These are phyloP conservation scores for Eurytoma californica DNA, from an alignment of 2,888 invertebrate genomes.

Conservation along the genomic window DNA sequence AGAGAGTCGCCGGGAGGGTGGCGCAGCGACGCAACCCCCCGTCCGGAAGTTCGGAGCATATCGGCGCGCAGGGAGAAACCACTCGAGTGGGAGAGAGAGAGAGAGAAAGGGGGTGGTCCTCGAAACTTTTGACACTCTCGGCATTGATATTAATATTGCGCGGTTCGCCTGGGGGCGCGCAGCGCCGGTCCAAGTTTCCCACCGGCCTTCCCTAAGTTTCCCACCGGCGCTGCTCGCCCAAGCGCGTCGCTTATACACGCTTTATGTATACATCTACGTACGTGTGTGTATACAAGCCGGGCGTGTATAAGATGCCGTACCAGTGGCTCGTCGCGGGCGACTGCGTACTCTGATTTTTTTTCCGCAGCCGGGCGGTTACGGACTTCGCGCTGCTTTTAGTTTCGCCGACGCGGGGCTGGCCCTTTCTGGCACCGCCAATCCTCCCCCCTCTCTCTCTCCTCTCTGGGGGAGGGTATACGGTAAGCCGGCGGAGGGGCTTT, in stretches of 20 bases:
- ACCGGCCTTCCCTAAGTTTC: slow-evolving; percentile 26
- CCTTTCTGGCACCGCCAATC: too few species aligned
- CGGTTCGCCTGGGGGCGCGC: slow-evolving; percentile 20
- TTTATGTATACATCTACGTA: background rate
- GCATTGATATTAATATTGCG: slow-evolving; percentile 63
- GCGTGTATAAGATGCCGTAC: background rate
- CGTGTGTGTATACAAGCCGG: background rate
- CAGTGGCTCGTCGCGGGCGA: background rate
- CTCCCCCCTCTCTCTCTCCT: background rate
- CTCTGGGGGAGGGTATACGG: background rate
- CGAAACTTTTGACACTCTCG: slow-evolving; percentile 61
- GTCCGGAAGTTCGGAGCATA: slow-evolving; percentile 12
- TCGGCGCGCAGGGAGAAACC: background rate
- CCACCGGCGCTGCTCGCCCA: background rate
- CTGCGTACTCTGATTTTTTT: too few species aligned
- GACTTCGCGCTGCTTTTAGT: too few species aligned
- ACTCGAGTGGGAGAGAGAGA: background rate
- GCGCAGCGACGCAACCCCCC: background rate
- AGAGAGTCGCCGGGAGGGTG: slow-evolving; percentile 3
- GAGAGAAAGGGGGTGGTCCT: slow-evolving; percentile 32
- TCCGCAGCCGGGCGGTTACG: too few species aligned
- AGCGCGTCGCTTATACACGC: slow-evolving; percentile 5
- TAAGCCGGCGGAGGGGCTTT: background rate
- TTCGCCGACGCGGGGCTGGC: too few species aligned
- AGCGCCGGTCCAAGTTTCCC: slow-evolving; percentile 19